Evolutionary conservation across 2,797 vertebrate genomes (phyloP), one percentile per base, ranked within the genome.

Genomic region (Siniperca obscura): DNA sequence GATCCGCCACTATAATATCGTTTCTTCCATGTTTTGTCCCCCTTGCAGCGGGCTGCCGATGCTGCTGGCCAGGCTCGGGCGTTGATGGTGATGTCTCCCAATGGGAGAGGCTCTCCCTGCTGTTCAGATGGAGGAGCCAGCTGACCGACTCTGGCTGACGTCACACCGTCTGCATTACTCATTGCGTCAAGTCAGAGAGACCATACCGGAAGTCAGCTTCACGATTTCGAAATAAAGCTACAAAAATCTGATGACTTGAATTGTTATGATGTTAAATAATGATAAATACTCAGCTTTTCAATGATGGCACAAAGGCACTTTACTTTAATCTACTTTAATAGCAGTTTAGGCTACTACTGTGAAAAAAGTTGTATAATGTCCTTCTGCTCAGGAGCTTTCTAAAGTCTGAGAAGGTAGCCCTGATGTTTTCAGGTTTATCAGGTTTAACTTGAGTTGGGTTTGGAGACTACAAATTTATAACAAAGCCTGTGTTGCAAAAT

Each of bases 101-200:
- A 25, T 92, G 93, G 91, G 94, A 93, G 93, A 92, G 94, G 91
- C 93, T 93, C 94, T 91, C 90, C 75, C 88, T 89, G 89, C 87
- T 72, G 83, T 79, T 91, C 86, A 46, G 92, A 93, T 90, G 90
- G 91, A 91, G 89, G 84, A 85, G 93, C 92, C 94, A 94, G 93
- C 92, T 96, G 95, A 95, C 94, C 89, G 83, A 86, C 42, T 74
- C 87, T 55, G 80, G 81, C 13, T 96, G 94, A 96, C 95, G 95
- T 95, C 95, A 96, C 92, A 55, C 59, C 78, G 92, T 91, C 95
- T 93, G 95, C 93, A 93, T 84, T 59, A 44, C 80, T 87, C 65
- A 62, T 3, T 67, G 75, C 74, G 83, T 92, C 80, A 90, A 88
- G 75, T 3, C 65, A 17, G 40, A 5, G 61, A 7, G 1, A 14